phyloP scores from a whole-genome alignment of 30 jellyfish, hydroid and myxozoan genomes.

The Pelagia noctiluca region DNA sequence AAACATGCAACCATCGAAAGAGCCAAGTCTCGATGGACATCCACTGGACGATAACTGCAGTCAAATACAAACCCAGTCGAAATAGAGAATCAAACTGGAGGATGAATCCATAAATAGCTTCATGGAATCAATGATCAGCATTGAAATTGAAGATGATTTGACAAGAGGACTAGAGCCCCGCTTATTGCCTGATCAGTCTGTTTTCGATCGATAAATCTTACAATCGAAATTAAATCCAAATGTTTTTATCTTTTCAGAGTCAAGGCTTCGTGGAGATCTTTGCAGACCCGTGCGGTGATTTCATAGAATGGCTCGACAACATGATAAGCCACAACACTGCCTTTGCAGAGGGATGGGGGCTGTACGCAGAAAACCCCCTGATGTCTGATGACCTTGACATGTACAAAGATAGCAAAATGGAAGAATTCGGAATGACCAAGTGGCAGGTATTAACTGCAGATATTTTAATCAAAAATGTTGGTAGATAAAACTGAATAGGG shows the following conservation, averaged over 20 bases:
- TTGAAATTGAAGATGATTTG: not conserved
- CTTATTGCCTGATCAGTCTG: not conserved
- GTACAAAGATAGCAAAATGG: constrained; percentile 56
- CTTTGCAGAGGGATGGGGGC: constrained; percentile 94
- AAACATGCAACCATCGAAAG: too few species aligned
- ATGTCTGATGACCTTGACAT: constrained; percentile 67
- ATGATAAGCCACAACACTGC: constrained; percentile 78
- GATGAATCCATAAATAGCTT: too few species aligned
- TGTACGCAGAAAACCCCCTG: constrained; percentile 86
- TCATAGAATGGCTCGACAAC: constrained; percentile 77
- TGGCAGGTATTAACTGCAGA: too few species aligned
- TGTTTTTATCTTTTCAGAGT: constrained; percentile 58
- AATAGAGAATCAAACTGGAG: too few species aligned
- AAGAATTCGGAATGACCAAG: constrained; percentile 67
- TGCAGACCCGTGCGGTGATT: constrained; percentile 77
- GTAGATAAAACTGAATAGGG: too few species aligned
- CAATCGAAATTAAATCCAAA: not conserved
- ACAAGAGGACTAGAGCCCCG: not conserved
- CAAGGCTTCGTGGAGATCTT: constrained; percentile 92
- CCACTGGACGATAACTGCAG: too few species aligned
- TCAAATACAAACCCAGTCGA: too few species aligned
- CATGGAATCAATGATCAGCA: not conserved
- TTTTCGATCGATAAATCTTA: not conserved
- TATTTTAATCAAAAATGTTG: too few species aligned
- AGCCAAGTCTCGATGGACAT: too few species aligned